Evolutionary conservation across 2,797 vertebrate species (phyloP).

Genomic region (Malacoctenus gilli): DNA sequence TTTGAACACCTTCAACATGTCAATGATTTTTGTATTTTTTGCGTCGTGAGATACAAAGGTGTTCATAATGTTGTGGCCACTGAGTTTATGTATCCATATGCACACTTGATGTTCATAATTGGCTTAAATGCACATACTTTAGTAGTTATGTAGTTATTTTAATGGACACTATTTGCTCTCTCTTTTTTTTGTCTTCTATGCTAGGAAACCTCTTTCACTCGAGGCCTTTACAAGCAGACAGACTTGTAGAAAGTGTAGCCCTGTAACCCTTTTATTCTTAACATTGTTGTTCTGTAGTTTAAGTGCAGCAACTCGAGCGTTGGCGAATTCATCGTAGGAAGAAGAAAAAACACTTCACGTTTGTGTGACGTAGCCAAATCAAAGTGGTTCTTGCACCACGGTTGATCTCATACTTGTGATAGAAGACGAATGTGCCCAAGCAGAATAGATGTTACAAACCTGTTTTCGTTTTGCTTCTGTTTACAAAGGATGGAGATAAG

Average conservation of each 20-base stretch:
- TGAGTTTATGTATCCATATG: conserved; percentile 1
- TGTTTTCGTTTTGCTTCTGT: background rate
- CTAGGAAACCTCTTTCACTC: conserved; percentile 78
- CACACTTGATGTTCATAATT: conserved; percentile 10
- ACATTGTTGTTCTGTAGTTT: too few relatives aligned
- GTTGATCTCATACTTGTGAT: too few relatives aligned
- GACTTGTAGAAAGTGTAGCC: conserved; percentile 25
- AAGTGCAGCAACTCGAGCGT: too few relatives aligned
- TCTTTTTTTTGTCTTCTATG: conserved; percentile 10
- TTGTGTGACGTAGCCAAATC: conserved; percentile 1
- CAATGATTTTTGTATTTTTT: too few relatives aligned
- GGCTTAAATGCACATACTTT: conserved; percentile 16
- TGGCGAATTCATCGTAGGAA: too few relatives aligned
- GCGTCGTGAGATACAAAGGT: too few relatives aligned
- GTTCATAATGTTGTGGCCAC: too few relatives aligned
- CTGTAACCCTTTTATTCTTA: conserved; percentile 5
- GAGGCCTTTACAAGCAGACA: conserved; percentile 77
- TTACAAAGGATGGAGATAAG: too few relatives aligned
- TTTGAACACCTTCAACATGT: too few relatives aligned
- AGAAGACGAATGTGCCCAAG: too few relatives aligned
- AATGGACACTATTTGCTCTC: background rate
- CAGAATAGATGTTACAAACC: background rate
- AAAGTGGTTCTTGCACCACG: background rate
- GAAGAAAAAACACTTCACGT: background rate
- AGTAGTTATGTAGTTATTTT: conserved; percentile 20